These are phyloP conservation scores for Hylaea fasciaria DNA, from an alignment of 2,888 invertebrate genomes.

Conservation along the genomic window DNA sequence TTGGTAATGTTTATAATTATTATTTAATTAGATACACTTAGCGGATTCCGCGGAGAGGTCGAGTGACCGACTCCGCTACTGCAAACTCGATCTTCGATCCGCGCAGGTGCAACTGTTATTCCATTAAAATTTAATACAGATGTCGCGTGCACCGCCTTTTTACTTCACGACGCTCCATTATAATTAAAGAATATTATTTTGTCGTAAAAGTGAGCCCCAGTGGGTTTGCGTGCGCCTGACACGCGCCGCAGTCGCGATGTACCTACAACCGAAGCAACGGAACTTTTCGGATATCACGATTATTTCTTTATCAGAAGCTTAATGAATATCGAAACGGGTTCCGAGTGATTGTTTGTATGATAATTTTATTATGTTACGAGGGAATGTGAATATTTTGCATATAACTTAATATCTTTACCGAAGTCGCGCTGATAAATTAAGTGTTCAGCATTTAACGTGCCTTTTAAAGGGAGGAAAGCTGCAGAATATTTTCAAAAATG, in stretches of 20 bases:
- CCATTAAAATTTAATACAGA: constrained; percentile 83
- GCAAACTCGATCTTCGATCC: constrained; percentile 59
- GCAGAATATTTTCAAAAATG: constrained; percentile 21
- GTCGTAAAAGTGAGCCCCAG: constrained; percentile 72
- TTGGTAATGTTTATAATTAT: constrained; percentile 59
- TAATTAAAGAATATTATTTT: constrained; percentile 83
- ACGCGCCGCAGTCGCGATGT: constrained; percentile 63
- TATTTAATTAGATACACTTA: constrained; percentile 74
- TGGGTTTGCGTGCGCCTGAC: constrained; percentile 61
- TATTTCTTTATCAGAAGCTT: constrained; percentile 61
- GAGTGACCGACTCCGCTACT: constrained; percentile 63
- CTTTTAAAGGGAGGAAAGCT: constrained; percentile 2
- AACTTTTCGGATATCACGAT: constrained; percentile 52
- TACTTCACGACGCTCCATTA: constrained; percentile 77
- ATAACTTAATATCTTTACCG: constrained; percentile 17
- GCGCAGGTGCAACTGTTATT: constrained; percentile 78
- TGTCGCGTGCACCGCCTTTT: constrained; percentile 81
- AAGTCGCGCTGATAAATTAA: constrained; percentile 11
- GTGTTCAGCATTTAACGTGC: not conserved
- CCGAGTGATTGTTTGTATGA: constrained; percentile 37
- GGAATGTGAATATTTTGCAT: constrained; percentile 25
- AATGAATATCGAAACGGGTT: constrained; percentile 49
- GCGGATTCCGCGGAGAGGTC: constrained; percentile 62
- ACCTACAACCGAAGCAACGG: constrained; percentile 70
- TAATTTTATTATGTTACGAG: constrained; percentile 39